phyloP scores from a whole-genome alignment of 2,797 vertebrate species.

The Cyprinodon diabolis region DNA sequence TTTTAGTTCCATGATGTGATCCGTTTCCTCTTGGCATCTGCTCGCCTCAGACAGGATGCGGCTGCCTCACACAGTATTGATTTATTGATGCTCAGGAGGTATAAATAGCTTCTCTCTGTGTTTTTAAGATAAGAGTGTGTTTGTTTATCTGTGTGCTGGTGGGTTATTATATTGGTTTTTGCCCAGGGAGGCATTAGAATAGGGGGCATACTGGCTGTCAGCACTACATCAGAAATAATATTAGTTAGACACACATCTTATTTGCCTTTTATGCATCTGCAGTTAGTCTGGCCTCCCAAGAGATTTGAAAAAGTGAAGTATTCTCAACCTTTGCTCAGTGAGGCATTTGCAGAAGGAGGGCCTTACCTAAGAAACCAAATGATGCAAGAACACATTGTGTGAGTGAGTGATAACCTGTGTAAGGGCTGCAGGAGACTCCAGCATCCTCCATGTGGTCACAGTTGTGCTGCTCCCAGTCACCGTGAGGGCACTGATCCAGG shows the following conservation, averaged over 20 bases:
- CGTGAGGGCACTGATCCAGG: conserved; percentile 89
- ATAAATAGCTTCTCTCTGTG: conserved; percentile 54
- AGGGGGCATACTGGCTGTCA: neutral
- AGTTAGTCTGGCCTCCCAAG: neutral
- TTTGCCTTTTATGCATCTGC: neutral
- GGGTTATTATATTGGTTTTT: neutral
- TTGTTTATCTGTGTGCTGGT: conserved; percentile 6
- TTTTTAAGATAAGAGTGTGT: conserved; percentile 2
- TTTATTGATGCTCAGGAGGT: conserved; percentile 62
- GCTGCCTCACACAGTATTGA: conserved; percentile 44
- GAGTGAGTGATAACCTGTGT: conserved; percentile 71
- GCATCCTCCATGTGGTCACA: conserved; percentile 97
- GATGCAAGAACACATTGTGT: neutral
- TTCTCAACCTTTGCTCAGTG: neutral
- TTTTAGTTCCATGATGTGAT: conserved; percentile 17
- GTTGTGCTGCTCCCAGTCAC: conserved; percentile 93
- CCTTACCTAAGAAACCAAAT: neutral
- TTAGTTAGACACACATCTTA: neutral
- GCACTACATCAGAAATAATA: neutral
- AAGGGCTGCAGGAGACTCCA: conserved; percentile 88
- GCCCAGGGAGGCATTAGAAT: neutral
- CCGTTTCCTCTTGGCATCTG: conserved; percentile 17
- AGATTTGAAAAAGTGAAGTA: neutral
- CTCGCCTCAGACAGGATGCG: conserved; percentile 35
- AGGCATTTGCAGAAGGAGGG: neutral